A percentile compares a stretch with the other conserved stretches of the same genome.
Conservation (phyloP, 2,888 invertebrate genomes). For the Homarus gammarus region DNA sequence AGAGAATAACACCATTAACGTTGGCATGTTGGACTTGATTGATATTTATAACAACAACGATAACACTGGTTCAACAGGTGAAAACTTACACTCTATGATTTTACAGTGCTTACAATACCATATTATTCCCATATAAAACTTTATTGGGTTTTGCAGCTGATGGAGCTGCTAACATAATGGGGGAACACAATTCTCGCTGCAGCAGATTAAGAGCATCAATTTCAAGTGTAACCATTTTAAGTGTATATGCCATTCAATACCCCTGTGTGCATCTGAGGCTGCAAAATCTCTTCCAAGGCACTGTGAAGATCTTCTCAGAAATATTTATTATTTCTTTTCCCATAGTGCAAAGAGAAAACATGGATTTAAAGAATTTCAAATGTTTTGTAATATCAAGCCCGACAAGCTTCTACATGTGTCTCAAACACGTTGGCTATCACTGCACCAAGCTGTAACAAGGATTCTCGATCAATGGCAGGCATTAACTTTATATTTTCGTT, state of each 20-base stretch:
- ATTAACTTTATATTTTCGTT: not conserved
- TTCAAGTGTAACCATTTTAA: not conserved
- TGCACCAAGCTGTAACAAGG: slow-evolving; percentile 1
- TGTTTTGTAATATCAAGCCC: too few species aligned
- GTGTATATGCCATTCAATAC: slow-evolving; percentile 19
- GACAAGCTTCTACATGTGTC: not conserved
- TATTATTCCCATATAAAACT: not conserved
- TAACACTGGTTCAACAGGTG: too few species aligned
- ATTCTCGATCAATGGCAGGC: not conserved
- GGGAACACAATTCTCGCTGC: not conserved
- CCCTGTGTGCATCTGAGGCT: slow-evolving; percentile 17
- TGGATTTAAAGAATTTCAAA: too few species aligned
- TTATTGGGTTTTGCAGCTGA: not conserved
- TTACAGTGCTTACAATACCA: too few species aligned
- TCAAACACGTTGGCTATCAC: not conserved
- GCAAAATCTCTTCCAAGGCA: too few species aligned
- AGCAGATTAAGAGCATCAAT: not conserved
- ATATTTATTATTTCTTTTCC: not conserved
- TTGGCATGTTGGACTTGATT: too few species aligned
- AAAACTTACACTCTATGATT: too few species aligned
- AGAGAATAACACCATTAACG: too few species aligned
- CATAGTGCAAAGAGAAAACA: too few species aligned
- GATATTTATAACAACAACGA: too few species aligned
- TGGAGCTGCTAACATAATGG: not conserved
- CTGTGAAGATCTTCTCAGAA: slow-evolving; percentile 9